Base-by-base conservation (phyloP, 2,797 vertebrate species). In the Microtus obscurus region DNA sequence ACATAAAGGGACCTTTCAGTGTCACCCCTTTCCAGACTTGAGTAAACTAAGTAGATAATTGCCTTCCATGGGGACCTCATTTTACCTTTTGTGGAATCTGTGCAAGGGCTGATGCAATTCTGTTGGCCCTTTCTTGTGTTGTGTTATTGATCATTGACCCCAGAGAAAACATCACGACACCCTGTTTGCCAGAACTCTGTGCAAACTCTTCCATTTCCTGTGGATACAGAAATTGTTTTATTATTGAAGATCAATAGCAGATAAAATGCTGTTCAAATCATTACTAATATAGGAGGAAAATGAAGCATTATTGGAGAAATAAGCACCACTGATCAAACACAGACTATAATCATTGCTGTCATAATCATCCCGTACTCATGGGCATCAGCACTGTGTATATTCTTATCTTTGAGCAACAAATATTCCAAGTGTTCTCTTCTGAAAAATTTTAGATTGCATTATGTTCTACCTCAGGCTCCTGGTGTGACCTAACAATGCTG, bases 121-220 rank as follows among this genome's bases (percentile, higher is more conserved):
- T 73, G 16, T 99, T 98, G 9, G 97, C 98, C 77, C 94, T 99
- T 91, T 99, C 99, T 76, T 91, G 97, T 2, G 98, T 98, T 53
- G 99, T 69, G 92, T 99, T 99, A 31, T 96, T 91, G 93, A 99
- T 76, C 95, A 99, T 96, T 0, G 99, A 99, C 31, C 99, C 99
- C 3, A 99, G 97, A 80, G 98, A 98, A 94, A 99, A 99, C 37
- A 99, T 98, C 91, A 99, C 99, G 0, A 99, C 95, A 5, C 99
- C 99, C 0, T 99, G 98, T 59, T 99, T 98, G 45, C 99, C 99
- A 74, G 99, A 99, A 78, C 99, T 99, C 97, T 99, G 98, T 63
- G 99, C 99, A 98, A 99, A 99, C 96, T 99, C 98, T 97, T 97
- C 99, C 95, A 99, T 98, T 82, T 99, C 99, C 99, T 99, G 94